Base-by-base conservation (phyloP, 2,113 vertebrate genomes). In the Cairina moschata region DNA sequence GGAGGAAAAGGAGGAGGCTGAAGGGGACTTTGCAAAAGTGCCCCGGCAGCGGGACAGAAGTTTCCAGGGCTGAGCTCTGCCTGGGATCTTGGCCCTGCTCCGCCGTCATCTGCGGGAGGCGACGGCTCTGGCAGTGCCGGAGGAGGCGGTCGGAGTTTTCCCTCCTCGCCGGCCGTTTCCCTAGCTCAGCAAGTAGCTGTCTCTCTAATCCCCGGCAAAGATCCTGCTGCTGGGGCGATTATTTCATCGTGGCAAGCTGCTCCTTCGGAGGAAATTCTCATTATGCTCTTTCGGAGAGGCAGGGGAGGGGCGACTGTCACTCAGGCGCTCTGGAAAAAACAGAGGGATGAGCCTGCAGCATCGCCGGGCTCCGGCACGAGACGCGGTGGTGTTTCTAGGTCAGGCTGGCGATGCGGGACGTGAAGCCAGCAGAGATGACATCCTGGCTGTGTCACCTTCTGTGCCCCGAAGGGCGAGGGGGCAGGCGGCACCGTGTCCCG, bases 231-330 rank as follows among this genome's bases (percentile, higher is more conserved):
- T 96, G 25, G 40, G 91, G 83, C 31, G 95, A 96, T 97, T 97
- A 97, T 97, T 96, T 96, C 96, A 94, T 96, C 86, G 86, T 36
- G 36, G 92, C 93, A 96, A 97, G 95, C 90, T 97, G 96, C 96
- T 96, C 92, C 96, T 91, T 91, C 40, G 17, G 86, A 95, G 92
- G 92, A 97, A 89, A 97, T 95, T 96, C 93, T 96, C 96, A 91
- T 96, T 94, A 92, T 36, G 62, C 69, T 96, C 92, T 79, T 93
- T 93, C 8, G 31, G 83, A 95, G 83, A 92, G 80, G 71, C 91
- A 86, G 91, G 92, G 96, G 96, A 96, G 93, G 96, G 71, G 96
- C 91, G n/a, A 93, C 86, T 92, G 96, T 97, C 93, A 93, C 92
- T 96, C 96, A 95, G 91, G 86, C 5, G 65, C 88, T 81, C 88